Evolutionary conservation across 2,797 vertebrate species (phyloP), one percentile per base, ranked within the genome.

Genomic region (Loriculus beryllinus): DNA sequence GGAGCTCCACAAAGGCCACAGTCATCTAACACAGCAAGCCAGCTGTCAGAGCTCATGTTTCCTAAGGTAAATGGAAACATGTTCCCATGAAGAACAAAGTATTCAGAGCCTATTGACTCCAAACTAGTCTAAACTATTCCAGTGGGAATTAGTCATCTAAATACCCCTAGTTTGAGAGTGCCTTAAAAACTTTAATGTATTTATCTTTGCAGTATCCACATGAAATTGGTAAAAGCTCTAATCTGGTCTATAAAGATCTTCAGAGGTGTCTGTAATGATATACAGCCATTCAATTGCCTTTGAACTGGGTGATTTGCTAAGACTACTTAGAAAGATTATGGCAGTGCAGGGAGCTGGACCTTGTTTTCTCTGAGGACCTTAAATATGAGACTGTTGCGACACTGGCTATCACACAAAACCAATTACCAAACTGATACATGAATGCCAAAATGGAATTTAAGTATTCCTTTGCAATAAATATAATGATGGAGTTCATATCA

Each of bases 1-100:
- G 31, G 33, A 51, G 5, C 9, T 1, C 29, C 35, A 21, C 0
- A 0, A 31, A 47, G 45, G 75, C 10, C 33, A 18, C 9, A 54
- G 47, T 19, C n/a, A 54, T 52, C 83, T 35, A 45, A 88, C 22
- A 74, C 3, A 71, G 25, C 23, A 71, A 71, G 45, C 15, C 42
- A 87, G 16, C 11, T 29, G 33, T 28, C 47, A 82, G 15, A 77
- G 14, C 8, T 51, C 18, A 2, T 22, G 23, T 51, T 40, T 69
- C 25, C 40, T 52, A 77, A 5, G 31, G 33, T 45, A 52, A 45
- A 35, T 72, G 25, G n/a, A 84, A 74, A 67, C 4, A 6, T 2
- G 3, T 28, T 76, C 26, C 10, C 0, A 0, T 37, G 54, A 70
- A 52, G 42, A 79, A 19, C 16, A 19, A 4, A 33, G 25, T 4